Base-by-base conservation (phyloP, 2,797 vertebrate genomes). In the Melanitta fusca region DNA sequence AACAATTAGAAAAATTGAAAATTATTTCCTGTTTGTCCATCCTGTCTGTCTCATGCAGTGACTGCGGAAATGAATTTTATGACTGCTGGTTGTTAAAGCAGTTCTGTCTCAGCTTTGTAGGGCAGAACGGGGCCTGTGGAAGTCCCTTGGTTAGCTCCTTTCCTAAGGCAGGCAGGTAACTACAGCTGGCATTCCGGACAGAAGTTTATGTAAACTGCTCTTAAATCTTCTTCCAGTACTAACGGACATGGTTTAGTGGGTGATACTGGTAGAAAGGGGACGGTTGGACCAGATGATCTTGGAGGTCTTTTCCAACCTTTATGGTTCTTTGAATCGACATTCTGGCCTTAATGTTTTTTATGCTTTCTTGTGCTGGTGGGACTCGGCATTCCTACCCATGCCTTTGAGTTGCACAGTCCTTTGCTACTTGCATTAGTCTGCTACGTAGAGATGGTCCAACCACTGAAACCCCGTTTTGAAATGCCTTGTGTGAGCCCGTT, bases 181-280 rank as follows among this genome's bases (percentile, higher is more conserved):
- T 69, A 27, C 49, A 72, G 70, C 81, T 80, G 36, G 71, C 61
- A 17, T 54, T 92, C 45, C 32, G 66, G 36, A 74, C 49, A 77
- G 43, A 64, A 24, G 53, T 85, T 88, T 68, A 43, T 28, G 39
- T 74, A 80, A 95, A 88, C 22, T 45, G 32, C 58, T 94, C 49
- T 88, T 91, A 91, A 79, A 49, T 80, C 49, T 89, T 38, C 61
- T 65, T 91, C 25, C 9, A 30, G 47, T 49, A 49, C 22, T 49
- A 49, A 49, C 2, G 47, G 47, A 3, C 22, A 8, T 24, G 22
- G 47, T 49, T 49, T 49, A 49, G 22, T 25, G 47, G 47, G 13
- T 49, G 47, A 13, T 49, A 49, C 47, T 49, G 47, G 47, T 49
- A 1, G 47, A 5, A 49, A 49, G 47, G 47, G 47, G 12, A 24